A percentile compares a stretch with the other conserved stretches of the same genome.
Conservation (phyloP, 2,888 invertebrate species). For the Euphydryas editha region DNA sequence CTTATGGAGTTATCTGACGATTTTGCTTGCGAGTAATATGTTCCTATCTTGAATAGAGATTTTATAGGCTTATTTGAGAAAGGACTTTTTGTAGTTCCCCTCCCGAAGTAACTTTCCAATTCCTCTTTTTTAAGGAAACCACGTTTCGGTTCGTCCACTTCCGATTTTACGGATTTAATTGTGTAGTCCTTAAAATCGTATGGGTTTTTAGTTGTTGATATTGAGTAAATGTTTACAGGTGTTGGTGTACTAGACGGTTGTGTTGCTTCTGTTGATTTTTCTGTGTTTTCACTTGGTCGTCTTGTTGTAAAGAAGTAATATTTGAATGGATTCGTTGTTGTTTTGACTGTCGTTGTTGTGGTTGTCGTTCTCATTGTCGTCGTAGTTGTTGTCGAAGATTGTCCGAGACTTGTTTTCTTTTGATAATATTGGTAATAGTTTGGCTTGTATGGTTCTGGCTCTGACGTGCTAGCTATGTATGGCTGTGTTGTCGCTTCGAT, state of each 20-base stretch:
- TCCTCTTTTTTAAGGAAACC: slow-evolving; percentile 73
- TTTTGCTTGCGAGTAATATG: slow-evolving; percentile 74
- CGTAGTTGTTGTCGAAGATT: slow-evolving; percentile 51
- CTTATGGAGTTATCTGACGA: slow-evolving; percentile 76
- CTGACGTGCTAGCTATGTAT: slow-evolving; percentile 69
- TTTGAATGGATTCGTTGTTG: slow-evolving; percentile 58
- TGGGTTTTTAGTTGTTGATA: slow-evolving; percentile 82
- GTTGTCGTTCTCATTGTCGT: slow-evolving; percentile 42
- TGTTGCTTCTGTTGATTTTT: slow-evolving; percentile 55
- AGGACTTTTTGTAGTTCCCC: slow-evolving; percentile 82
- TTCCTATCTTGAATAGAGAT: slow-evolving; percentile 75
- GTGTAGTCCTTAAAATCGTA: slow-evolving; percentile 80
- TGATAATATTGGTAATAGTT: slow-evolving; percentile 54
- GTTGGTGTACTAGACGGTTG: slow-evolving; percentile 41
- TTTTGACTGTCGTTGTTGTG: slow-evolving; percentile 50
- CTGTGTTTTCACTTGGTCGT: slow-evolving; percentile 49
- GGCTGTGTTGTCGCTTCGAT: slow-evolving; percentile 76
- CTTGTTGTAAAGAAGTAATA: slow-evolving; percentile 53
- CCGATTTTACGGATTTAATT: slow-evolving; percentile 59
- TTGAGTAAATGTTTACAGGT: slow-evolving; percentile 70
- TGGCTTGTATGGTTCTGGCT: slow-evolving; percentile 56
- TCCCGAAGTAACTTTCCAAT: slow-evolving; percentile 64
- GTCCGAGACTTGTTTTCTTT: slow-evolving; percentile 45
- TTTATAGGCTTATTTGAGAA: slow-evolving; percentile 69
- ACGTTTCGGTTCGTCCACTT: slow-evolving; percentile 52